phyloP scores from a whole-genome alignment of 2,113 vertebrate genomes.

The Pomatostomus ruficeps region DNA sequence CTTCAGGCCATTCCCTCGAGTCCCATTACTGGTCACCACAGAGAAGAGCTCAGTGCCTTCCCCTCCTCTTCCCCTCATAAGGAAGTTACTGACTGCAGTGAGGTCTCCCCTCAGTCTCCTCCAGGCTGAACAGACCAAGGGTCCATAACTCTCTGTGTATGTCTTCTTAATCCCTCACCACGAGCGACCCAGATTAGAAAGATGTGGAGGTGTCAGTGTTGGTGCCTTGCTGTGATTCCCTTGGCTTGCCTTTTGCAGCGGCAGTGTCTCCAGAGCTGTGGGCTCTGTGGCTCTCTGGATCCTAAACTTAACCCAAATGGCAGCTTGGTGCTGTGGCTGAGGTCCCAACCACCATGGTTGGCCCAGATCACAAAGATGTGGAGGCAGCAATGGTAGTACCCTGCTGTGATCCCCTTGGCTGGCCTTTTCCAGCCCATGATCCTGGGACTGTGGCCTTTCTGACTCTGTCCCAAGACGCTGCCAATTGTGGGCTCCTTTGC shows the following conservation, averaged over 20 bases:
- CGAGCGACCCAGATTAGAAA: neutral
- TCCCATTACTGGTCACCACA: neutral
- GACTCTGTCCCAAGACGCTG: neutral
- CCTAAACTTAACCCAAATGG: neutral
- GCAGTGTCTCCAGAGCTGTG: neutral
- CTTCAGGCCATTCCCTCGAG: accelerated
- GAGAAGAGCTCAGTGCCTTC: neutral
- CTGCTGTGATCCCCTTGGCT: neutral
- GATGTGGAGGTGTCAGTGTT: no score
- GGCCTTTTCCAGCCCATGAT: neutral
- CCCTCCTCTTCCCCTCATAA: neutral
- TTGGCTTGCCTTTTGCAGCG: neutral
- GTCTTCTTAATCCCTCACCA: neutral
- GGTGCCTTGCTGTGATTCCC: neutral
- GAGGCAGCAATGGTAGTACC: neutral
- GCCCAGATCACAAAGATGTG: neutral
- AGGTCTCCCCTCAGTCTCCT: neutral
- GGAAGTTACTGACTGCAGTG: neutral
- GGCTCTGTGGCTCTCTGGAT: neutral
- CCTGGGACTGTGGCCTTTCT: neutral
- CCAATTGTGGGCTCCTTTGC: neutral
- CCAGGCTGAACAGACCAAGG: neutral
- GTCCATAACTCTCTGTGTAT: neutral
- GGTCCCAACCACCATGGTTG: neutral
- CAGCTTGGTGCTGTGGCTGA: neutral